Evolutionary conservation across 2,888 invertebrate species (phyloP).

Genomic region (Cynaeus angustus): DNA sequence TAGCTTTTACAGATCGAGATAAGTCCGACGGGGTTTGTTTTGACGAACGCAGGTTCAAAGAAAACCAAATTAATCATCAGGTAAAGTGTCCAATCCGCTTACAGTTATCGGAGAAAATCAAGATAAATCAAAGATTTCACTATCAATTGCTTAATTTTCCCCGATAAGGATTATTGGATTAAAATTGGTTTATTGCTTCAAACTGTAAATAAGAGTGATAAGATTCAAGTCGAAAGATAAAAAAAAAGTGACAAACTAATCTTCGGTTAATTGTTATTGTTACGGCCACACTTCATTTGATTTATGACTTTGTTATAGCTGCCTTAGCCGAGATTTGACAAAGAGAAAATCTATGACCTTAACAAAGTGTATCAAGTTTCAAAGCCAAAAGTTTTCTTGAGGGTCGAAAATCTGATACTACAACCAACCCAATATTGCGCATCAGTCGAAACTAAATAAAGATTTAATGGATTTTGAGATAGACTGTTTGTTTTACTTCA

Average conservation of each 20-base stretch:
- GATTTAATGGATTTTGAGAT: constrained; percentile 64
- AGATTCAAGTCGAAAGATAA: constrained; percentile 15
- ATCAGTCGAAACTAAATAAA: constrained; percentile 57
- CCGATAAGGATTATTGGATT: constrained; percentile 29
- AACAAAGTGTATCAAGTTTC: no score
- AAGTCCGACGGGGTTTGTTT: constrained; percentile 18
- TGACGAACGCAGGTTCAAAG: no score
- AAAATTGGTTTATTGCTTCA: constrained; percentile 22
- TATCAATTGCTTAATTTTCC: constrained; percentile 19
- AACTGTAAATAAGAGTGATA: constrained; percentile 1
- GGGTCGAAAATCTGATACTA: constrained; percentile 34
- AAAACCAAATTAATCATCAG: no score
- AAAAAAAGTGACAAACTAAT: constrained; percentile 15
- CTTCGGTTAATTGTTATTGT: background rate
- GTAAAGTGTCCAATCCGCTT: no score
- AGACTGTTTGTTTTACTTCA: constrained; percentile 61
- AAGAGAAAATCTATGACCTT: no score
- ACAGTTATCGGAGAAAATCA: constrained; percentile 3
- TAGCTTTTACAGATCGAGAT: constrained; percentile 51
- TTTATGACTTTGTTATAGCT: background rate
- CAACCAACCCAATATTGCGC: constrained; percentile 47
- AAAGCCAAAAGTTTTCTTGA: background rate
- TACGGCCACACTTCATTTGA: background rate
- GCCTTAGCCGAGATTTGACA: background rate
- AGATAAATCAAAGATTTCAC: constrained; percentile 18